Conservation (phyloP, 2,113 vertebrate species). For the Falco punctatus region DNA sequence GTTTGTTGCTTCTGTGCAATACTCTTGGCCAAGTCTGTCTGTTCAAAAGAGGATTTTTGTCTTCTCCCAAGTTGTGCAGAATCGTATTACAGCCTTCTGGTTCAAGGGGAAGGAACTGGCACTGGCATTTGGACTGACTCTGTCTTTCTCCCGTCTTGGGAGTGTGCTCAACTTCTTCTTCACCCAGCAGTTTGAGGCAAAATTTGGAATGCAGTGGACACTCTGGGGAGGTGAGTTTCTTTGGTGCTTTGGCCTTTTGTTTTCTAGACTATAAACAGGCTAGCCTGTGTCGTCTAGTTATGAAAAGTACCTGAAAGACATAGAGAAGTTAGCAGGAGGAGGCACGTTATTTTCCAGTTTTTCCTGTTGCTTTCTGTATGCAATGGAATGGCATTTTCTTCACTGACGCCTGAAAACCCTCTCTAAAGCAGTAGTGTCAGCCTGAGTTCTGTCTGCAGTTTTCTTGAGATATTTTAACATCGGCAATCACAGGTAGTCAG, state of each 20-base stretch:
- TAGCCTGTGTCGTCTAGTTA: background rate
- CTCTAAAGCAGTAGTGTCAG: background rate
- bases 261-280: background rate
- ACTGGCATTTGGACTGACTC: conserved; percentile 80
- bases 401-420: background rate
- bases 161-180: conserved; percentile 87
- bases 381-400: background rate
- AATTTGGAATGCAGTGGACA: conserved; percentile 83
- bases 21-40: background rate
- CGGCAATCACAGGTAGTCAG: background rate
- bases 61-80: conserved; percentile 79
- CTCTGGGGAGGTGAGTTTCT: conserved; percentile 80
- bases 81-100: conserved; percentile 84
- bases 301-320: background rate
- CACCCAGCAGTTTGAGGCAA: conserved; percentile 79
- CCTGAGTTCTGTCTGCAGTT: background rate
- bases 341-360: background rate
- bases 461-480: background rate
- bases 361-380: background rate
- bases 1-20: background rate
- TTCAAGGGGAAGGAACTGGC: conserved; percentile 85
- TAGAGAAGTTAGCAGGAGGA: background rate
- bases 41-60: background rate
- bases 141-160: conserved; percentile 82
- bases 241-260: background rate